Evolutionary conservation across 2,888 invertebrate species (phyloP).

Genomic region (Unio pictorum): DNA sequence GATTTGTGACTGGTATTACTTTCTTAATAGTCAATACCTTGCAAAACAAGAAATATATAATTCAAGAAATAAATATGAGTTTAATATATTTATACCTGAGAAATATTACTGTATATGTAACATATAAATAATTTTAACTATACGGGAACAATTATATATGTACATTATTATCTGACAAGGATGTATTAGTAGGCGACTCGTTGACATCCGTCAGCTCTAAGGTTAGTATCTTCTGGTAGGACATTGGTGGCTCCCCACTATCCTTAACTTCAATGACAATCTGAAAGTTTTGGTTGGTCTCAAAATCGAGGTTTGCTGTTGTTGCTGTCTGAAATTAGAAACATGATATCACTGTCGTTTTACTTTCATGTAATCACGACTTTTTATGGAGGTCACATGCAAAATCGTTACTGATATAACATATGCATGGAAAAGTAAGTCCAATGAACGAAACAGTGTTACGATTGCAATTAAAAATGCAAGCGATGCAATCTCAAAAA

Average conservation of each 20-base stretch:
- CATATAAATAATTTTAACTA: no score
- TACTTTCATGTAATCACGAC: background rate
- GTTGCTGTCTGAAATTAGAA: conserved; percentile 27
- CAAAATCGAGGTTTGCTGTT: conserved; percentile 40
- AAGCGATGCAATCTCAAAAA: no score
- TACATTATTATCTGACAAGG: conserved; percentile 32
- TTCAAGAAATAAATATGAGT: no score
- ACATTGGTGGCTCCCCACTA: conserved; percentile 25
- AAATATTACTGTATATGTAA: no score
- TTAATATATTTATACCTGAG: no score
- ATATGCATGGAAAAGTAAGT: no score
- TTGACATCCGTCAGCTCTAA: conserved; percentile 42
- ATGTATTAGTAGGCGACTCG: conserved; percentile 39
- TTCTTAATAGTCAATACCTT: no score
- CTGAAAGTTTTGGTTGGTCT: conserved; percentile 12
- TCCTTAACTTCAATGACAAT: conserved; percentile 36
- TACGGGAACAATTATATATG: background rate
- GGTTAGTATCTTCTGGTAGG: conserved; percentile 29
- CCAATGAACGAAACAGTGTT: no score
- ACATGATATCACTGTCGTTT: background rate
- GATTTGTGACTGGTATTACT: no score
- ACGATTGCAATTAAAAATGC: no score
- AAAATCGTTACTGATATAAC: no score
- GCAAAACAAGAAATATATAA: no score
- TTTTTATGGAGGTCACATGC: background rate